These are phyloP conservation scores for Acanthacorydalis orientalis DNA, from an alignment of 2,888 invertebrate genomes.

Conservation along the genomic window DNA sequence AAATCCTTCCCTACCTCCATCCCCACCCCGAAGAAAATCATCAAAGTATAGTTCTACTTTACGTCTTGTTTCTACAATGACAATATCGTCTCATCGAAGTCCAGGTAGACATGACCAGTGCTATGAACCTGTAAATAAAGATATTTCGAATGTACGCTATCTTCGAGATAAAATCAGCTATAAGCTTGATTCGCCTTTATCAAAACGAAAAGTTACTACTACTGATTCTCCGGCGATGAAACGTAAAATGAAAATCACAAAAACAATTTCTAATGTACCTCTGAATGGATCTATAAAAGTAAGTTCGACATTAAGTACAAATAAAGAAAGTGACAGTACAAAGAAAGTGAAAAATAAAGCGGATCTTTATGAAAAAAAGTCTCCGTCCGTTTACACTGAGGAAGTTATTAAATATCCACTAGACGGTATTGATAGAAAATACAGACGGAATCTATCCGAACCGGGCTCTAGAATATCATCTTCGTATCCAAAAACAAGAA, in stretches of 20 bases:
- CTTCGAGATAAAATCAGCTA: constrained; percentile 42
- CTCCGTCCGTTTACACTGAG: constrained; percentile 8
- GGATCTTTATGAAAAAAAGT: constrained; percentile 8
- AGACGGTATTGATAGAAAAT: constrained; percentile 9
- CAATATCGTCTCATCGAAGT: constrained; percentile 20
- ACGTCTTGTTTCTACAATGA: constrained; percentile 39
- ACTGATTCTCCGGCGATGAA: constrained; percentile 18
- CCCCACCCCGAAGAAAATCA: constrained; percentile 58
- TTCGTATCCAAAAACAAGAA: constrained; percentile 12
- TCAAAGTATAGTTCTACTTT: constrained; percentile 56
- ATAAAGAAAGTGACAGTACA: constrained; percentile 23
- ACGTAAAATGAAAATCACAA: constrained; percentile 18
- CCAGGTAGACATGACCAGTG: constrained; percentile 31
- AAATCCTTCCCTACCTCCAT: constrained; percentile 36
- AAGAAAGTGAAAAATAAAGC: constrained; percentile 25
- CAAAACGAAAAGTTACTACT: constrained; percentile 12
- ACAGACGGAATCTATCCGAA: constrained; percentile 1
- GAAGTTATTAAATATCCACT: constrained; percentile 10
- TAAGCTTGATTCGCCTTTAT: constrained; percentile 28
- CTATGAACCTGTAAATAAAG: constrained; percentile 18
- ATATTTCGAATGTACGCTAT: constrained; percentile 38
- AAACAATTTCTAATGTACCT: constrained; percentile 17
- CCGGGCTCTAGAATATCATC: constrained; percentile 4
- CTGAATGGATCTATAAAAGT: constrained; percentile 23
- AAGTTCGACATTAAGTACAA: constrained; percentile 22